These are phyloP conservation scores for Parnassius glacialis DNA, from an alignment of 2,888 invertebrate species.

Conservation along the genomic window DNA sequence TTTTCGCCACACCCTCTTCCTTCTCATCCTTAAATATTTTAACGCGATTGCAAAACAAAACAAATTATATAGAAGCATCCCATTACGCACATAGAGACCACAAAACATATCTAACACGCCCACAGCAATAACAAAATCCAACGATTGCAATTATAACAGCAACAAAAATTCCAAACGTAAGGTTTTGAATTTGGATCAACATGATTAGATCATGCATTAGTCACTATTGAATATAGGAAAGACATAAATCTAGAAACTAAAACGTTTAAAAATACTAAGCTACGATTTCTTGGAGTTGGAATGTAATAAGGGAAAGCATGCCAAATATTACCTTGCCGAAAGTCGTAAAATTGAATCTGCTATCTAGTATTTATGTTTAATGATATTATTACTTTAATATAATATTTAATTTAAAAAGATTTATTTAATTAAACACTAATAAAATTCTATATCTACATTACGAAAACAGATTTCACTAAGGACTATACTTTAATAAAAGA, in stretches of 20 bases:
- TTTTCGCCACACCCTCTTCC: slow-evolving; percentile 71
- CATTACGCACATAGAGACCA: slow-evolving; percentile 56
- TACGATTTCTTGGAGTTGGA: neutral
- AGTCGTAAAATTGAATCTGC: too few relatives aligned
- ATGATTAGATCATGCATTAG: slow-evolving; percentile 11
- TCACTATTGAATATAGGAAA: slow-evolving; percentile 1
- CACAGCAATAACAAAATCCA: slow-evolving; percentile 58
- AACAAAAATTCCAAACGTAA: slow-evolving; percentile 56
- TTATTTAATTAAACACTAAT: too few relatives aligned
- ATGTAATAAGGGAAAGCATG: neutral
- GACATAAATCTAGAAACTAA: neutral
- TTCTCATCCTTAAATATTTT: slow-evolving; percentile 65
- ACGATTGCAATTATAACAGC: slow-evolving; percentile 46
- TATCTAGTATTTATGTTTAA: too few relatives aligned
- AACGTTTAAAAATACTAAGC: too few relatives aligned
- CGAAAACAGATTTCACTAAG: too few relatives aligned
- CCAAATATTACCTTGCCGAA: too few relatives aligned
- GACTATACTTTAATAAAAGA: too few relatives aligned
- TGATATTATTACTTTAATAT: too few relatives aligned
- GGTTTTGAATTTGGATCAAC: slow-evolving; percentile 36
- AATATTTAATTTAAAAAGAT: too few relatives aligned
- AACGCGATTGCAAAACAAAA: slow-evolving; percentile 74
- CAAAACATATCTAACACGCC: slow-evolving; percentile 43
- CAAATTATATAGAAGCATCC: slow-evolving; percentile 41
- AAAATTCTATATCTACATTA: too few relatives aligned